Evolutionary conservation across 2,888 invertebrate genomes (phyloP), one percentile per base, ranked within the genome.

Genomic region (Parapristionchus giblindavisi): DNA sequence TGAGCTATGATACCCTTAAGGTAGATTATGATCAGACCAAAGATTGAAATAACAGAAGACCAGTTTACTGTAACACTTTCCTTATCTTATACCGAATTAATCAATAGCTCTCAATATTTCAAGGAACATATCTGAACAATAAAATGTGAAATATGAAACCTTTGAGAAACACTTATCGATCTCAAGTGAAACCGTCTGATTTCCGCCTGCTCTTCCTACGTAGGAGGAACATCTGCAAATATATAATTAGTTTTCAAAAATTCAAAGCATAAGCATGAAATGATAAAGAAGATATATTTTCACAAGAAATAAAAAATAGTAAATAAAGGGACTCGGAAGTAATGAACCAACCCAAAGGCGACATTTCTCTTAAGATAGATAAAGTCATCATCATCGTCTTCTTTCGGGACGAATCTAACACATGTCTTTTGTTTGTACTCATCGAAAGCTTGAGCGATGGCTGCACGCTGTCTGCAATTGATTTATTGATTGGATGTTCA

Each of bases 161-260:
- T 89, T 88, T 14, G 85, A 85, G 75, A 89, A 88, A 79, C 90
- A 90, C 60, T 88, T 88, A 54, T 85, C 84, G 1, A 87, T 81
- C 75, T 88, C 92, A 56, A 94, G 89, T 1, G 93, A 92, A 0
- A 94, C 90, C 3, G 93, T 91, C 88, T 94, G 93, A 17, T 92
- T 91, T 0, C 93, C 93, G 0, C 93, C 93, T 56, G 91, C 91
- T 82, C 91, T 90, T 0, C 93, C 93, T 2, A 93, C 92, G 84
- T 92, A 93, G 0, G 93, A 93, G 91, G 93, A 93, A 87, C 93
- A 93, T 21, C 93, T 86, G 71, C 84, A 66, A 63, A 29, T n/a
- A 27, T 27, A 58, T n/a, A n/a, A n/a, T n/a, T n/a, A n/a, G n/a
- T n/a, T n/a, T n/a, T n/a, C n/a, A n/a, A n/a, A n/a, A n/a, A n/a